phyloP scores from a whole-genome alignment of 2,113 vertebrate species.

The Neogobius melanostomus region DNA sequence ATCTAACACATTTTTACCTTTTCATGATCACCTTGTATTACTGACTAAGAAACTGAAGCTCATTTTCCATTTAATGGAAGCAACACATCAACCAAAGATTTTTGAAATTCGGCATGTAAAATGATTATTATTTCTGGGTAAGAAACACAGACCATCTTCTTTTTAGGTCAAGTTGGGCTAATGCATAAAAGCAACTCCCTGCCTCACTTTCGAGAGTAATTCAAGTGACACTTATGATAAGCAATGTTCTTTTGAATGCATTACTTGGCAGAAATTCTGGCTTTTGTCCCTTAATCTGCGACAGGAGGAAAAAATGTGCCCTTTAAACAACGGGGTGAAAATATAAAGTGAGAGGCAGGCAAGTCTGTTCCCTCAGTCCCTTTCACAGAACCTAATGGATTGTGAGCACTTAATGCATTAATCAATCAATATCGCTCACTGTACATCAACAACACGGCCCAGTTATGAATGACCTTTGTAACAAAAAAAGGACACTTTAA shows the following conservation, averaged over 20 bases:
- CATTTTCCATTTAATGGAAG: not conserved
- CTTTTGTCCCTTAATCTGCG: conserved; percentile 95
- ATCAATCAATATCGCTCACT: conserved; percentile 99
- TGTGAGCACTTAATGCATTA: conserved; percentile 99
- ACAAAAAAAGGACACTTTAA: conserved; percentile 97
- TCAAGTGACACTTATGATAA: conserved; percentile 96
- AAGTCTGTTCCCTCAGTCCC: conserved; percentile 87
- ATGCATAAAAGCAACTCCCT: conserved; percentile 89
- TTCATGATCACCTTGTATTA: not conserved
- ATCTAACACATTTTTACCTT: no score
- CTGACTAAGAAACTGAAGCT: not conserved
- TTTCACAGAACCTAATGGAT: conserved; percentile 99
- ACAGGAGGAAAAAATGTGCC: conserved; percentile 85
- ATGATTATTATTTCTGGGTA: conserved; percentile 22
- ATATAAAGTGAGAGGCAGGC: conserved; percentile 81
- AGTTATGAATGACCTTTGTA: conserved; percentile 99
- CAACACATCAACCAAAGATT: not conserved
- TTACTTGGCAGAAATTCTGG: conserved; percentile 95
- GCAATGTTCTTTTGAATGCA: conserved; percentile 94
- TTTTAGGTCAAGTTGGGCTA: conserved; percentile 66
- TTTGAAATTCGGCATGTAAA: not conserved
- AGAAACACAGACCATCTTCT: conserved; percentile 49
- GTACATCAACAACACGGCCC: conserved; percentile 94
- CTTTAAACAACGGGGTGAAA: conserved; percentile 98
- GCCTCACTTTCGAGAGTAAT: conserved; percentile 92